Evolutionary conservation across 2,797 vertebrate genomes (phyloP), one percentile per base, ranked within the genome.

Genomic region (Coregonus ussuriensis): DNA sequence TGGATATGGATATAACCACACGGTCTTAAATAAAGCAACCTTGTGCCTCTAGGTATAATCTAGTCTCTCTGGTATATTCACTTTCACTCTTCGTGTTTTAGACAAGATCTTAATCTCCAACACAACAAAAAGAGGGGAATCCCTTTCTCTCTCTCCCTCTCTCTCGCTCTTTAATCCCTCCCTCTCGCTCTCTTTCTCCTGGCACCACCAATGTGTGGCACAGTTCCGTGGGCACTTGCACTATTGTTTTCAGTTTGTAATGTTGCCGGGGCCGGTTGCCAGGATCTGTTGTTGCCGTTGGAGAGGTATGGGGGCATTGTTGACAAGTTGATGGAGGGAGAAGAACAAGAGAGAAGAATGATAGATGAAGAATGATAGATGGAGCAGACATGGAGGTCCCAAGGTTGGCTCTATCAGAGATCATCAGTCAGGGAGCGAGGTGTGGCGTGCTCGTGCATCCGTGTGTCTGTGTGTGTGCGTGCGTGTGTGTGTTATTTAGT

Each of bases 151-250:
- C 41, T 47, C 41, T 47, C 41, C 9, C 41, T 47, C 35, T 37
- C 35, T 37, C 4, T 37, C 41, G 2, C 41, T 47, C 41, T 47
- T 9, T 11, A 7, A 4, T 5, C 13, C 53, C 14, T 3, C 21
- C 70, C 62, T 14, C 63, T 25, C 33, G 63, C 81, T 84, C 79
- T 82, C 9, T 66, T 35, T 76, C 54, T 63, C 9, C 41, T 84
- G 81, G 76, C 79, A 69, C 59, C 53, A 67, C 73, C 70, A 70
- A 37, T 51, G n/a, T 66, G 54, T 87, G 81, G 84, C 81, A 83
- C 70, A 67, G 78, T 56, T 66, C 56, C 66, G 53, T 13, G 71
- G 78, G 72, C 85, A 83, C 82, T 77, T 82, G 76, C 80, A 65
- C 75, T 41, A 37, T 25, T 81, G 81, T 70, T 77, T 69, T 77